These are phyloP conservation scores for Synanthedon formicaeformis DNA, from an alignment of 2,888 invertebrate genomes.

Conservation along the genomic window DNA sequence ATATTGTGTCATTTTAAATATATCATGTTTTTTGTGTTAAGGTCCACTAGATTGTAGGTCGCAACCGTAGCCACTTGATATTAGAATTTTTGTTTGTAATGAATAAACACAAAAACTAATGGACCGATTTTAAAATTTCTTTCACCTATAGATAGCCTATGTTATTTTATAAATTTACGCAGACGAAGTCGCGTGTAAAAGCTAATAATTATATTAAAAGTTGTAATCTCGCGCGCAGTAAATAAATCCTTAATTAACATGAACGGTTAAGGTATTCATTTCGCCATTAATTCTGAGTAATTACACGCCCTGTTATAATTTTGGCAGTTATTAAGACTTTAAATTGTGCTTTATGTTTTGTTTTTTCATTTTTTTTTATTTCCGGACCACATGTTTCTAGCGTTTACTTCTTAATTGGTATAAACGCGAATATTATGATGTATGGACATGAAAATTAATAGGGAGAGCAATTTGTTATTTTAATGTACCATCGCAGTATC, in stretches of 20 bases:
- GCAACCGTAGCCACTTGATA: too few relatives aligned
- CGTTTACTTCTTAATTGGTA: conserved; percentile 46
- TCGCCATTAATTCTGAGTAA: conserved; percentile 67
- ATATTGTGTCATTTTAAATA: too few relatives aligned
- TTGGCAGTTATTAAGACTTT: conserved; percentile 51
- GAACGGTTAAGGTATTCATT: conserved; percentile 67
- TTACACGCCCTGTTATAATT: conserved; percentile 51
- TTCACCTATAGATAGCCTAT: too few relatives aligned
- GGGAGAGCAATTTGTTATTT: conserved; percentile 33
- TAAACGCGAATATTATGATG: conserved; percentile 49
- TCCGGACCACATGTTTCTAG: conserved; percentile 40
- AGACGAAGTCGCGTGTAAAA: too few relatives aligned
- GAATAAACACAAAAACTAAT: too few relatives aligned
- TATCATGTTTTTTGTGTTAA: too few relatives aligned
- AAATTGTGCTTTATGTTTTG: conserved; percentile 59
- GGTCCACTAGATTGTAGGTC: too few relatives aligned
- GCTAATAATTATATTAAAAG: too few relatives aligned
- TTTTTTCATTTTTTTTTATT: conserved; percentile 39
- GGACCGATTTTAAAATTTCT: too few relatives aligned
- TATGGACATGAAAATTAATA: conserved; percentile 51
- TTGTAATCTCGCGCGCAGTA: conserved; percentile 15
- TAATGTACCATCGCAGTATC: conserved; percentile 24
- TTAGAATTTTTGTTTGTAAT: too few relatives aligned
- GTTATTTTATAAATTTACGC: too few relatives aligned
- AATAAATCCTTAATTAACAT: conserved; percentile 61